These are phyloP conservation scores for Meteorus cinctellus DNA, from an alignment of 2,888 invertebrate species.

Conservation along the genomic window DNA sequence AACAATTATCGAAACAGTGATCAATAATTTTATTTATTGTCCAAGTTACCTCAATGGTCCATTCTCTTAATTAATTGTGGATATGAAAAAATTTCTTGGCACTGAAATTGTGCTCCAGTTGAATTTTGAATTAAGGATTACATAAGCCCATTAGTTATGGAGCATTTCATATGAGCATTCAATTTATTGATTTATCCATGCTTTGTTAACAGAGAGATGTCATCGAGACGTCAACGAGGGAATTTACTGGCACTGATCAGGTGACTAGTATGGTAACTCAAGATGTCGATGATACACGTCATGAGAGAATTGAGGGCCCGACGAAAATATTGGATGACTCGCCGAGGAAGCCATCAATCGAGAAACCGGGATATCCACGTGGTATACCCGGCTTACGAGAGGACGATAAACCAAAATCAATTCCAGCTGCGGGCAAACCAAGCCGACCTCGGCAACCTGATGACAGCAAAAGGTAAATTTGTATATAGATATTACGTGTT, in stretches of 20 bases:
- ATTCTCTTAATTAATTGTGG: too few relatives aligned
- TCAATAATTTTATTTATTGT: neutral
- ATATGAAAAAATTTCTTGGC: too few relatives aligned
- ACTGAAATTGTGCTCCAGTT: too few relatives aligned
- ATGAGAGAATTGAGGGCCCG: conserved; percentile 57
- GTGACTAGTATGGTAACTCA: conserved; percentile 65
- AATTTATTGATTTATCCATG: conserved; percentile 20
- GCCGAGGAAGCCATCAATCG: conserved; percentile 56
- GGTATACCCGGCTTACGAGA: conserved; percentile 67
- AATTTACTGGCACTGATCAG: conserved; percentile 64
- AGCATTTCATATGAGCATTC: too few relatives aligned
- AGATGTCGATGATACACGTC: conserved; percentile 64
- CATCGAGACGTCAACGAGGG: conserved; percentile 63
- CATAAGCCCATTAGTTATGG: too few relatives aligned
- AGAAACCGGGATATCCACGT: conserved; percentile 61
- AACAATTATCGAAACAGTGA: neutral
- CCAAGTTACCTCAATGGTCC: too few relatives aligned
- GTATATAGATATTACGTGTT: too few relatives aligned
- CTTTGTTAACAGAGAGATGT: conserved; percentile 65
- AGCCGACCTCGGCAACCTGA: conserved; percentile 60
- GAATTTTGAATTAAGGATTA: too few relatives aligned
- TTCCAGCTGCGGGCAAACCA: conserved; percentile 66
- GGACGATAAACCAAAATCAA: conserved; percentile 64
- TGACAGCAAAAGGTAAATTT: conserved; percentile 47
- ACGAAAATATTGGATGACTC: conserved; percentile 51